phyloP scores from a whole-genome alignment of 2,797 vertebrate species.

The Macroramphosus scolopax region DNA sequence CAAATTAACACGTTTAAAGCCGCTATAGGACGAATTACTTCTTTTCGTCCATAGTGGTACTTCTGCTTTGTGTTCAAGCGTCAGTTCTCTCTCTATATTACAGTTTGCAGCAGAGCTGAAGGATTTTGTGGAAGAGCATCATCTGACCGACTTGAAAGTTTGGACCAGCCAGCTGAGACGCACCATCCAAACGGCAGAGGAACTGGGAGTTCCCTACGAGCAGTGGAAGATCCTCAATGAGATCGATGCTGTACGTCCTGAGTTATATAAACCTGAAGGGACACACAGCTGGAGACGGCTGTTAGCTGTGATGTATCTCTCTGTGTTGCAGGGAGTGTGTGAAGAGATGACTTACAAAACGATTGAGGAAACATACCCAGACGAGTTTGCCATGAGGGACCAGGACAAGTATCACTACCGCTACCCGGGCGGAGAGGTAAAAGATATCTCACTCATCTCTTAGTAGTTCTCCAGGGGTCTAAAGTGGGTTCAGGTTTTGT shows the following conservation, averaged over 20 bases:
- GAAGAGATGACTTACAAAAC: conserved; percentile 93
- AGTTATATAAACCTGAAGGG: no score
- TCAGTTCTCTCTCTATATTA: neutral
- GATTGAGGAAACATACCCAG: conserved; percentile 86
- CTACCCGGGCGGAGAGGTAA: conserved; percentile 95
- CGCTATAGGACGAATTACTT: neutral
- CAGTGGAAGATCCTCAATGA: conserved; percentile 99
- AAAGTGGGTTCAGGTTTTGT: no score
- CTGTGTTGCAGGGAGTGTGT: conserved; percentile 85
- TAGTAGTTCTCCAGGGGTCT: no score
- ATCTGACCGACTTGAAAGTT: conserved; percentile 89
- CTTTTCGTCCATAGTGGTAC: neutral
- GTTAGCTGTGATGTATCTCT: conserved; percentile 1
- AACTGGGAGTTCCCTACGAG: conserved; percentile 88
- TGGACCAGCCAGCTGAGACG: conserved; percentile 96
- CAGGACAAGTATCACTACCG: conserved; percentile 97
- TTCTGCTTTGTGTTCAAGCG: neutral
- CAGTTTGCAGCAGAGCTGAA: conserved; percentile 85
- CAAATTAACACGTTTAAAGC: neutral
- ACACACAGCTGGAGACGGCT: no score
- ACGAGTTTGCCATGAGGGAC: conserved; percentile 90
- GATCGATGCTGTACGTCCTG: conserved; percentile 92
- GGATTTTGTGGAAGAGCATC: conserved; percentile 84
- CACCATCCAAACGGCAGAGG: conserved; percentile 94
- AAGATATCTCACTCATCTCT: no score